Evolutionary conservation across 2,113 vertebrate genomes (phyloP), one percentile per base, ranked within the genome.

Genomic region (Scomber colias): DNA sequence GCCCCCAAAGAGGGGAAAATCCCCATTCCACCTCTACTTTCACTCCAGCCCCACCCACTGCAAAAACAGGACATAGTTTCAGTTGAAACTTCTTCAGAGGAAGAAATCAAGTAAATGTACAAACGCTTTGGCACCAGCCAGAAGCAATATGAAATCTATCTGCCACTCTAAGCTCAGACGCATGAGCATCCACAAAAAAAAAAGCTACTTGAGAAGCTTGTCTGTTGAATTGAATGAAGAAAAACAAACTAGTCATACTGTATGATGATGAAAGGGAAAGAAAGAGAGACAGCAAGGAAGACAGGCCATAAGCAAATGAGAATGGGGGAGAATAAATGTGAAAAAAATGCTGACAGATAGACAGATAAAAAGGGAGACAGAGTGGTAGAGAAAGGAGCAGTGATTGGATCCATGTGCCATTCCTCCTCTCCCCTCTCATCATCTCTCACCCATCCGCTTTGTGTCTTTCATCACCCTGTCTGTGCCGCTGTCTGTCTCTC

Each of bases 381-480:
- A 62, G 63, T 11, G 44, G 50, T 50, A 19, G 64, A 85, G 73
- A 70, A 86, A 71, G 66, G 59, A 76, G 48, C 78, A 62, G 75
- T 61, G 73, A 87, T 81, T 74, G 70, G 63, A 87, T 79, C 66
- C 75, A 84, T 89, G 75, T 76, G 78, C 83, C 61, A 35, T 71
- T 64, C 55, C 53, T 30, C 79, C 75, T 76, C 51, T 61, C 9
- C 70, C 21, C 45, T 83, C 73, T 88, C 73, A 85, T 86, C 80
- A 82, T 80, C 77, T 35, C 64, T 85, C 89, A 83, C 70, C 81
- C 64, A 75, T 79, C 75, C 50, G 59, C 82, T 84, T 66, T 65
- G 69, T 35, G 79, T 88, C 89, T 93, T 81, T 93, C 88, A 90
- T 90, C 91, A 87, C 72, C 82, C 77, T 69, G 72, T 84, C 86